phyloP scores from a whole-genome alignment of 2,113 vertebrate genomes.

The Taurulus bubalis region DNA sequence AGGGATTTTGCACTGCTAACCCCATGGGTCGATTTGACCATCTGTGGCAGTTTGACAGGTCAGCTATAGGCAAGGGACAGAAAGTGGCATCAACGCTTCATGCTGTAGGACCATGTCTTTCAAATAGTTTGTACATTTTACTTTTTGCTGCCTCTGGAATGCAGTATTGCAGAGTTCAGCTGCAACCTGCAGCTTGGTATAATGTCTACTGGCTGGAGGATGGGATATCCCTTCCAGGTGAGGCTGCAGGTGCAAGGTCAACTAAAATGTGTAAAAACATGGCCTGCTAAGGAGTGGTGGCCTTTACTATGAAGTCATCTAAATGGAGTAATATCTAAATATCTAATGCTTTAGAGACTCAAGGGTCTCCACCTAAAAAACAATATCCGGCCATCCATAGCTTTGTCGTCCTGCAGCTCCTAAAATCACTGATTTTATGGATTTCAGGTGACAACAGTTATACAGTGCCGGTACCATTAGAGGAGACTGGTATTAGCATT shows the following conservation, averaged over 20 bases:
- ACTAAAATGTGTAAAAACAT: conserved; percentile 24
- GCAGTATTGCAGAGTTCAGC: conserved; percentile 26
- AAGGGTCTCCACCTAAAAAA: background rate
- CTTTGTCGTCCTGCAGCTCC: background rate
- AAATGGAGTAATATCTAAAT: conserved; percentile 3
- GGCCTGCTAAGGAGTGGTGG: conserved; percentile 1
- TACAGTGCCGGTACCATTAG: background rate
- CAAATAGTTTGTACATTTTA: conserved; percentile 28
- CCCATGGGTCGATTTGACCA: background rate
- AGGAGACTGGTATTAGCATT: too few species aligned
- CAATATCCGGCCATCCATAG: background rate
- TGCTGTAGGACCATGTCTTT: conserved; percentile 17
- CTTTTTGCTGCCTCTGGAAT: conserved; percentile 20
- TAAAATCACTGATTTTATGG: background rate
- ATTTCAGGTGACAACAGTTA: background rate
- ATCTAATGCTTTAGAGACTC: background rate
- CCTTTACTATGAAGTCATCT: conserved; percentile 2
- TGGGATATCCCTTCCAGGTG: conserved; percentile 11
- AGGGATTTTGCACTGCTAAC: background rate
- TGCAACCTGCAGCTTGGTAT: conserved; percentile 8
- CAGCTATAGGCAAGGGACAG: background rate
- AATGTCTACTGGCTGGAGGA: conserved; percentile 25
- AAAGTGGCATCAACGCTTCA: background rate
- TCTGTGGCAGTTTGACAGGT: conserved; percentile 10
- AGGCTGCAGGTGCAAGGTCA: conserved; percentile 49